Base-by-base conservation (phyloP, 2,888 invertebrate genomes). In the Anarsia innoxiella region DNA sequence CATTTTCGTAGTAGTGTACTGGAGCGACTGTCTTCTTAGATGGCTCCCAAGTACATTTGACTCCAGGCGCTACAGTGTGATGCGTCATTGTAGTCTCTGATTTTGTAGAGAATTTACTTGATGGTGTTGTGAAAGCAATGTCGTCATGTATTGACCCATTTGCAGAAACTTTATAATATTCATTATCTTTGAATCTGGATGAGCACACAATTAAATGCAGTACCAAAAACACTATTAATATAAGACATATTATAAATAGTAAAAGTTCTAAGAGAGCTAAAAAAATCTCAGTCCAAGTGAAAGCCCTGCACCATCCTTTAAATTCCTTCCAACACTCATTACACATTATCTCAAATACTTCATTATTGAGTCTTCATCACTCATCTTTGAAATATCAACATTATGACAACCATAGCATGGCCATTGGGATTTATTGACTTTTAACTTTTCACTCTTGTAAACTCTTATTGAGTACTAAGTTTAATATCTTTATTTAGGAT, bases 231-330 rank as follows among this genome's bases (percentile, higher is more conserved):
- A 65, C 48, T 1, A 79, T 41, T 39, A 71, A 61, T 1, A 45
- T 50, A 23, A 77, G 42, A 12, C 76, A 55, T 9, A 67, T 16
- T 3, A 63, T 41, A 5, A 82, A 45, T 2, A 82, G 53, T 2
- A 66, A 9, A 12, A 51, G 60, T 45, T 75, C 66, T 15, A 77
- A 25, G 6, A 66, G 13, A 1, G 63, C 45, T n/a, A 82, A 56
- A 1, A 59, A 38, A 2, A 49, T 41, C 45, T 83, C 83, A 0
- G 59, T 61, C 36, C 46, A 56, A 2, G 82, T 83, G 51, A 82
- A 83, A 1, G 83, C 67, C 46, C 56, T 61, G 52, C 67, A 66
- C 83, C 83, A 83, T 33, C 71, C 71, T 39, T 49, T 63, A 32
- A 72, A 60, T 49, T 75, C 68, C 41, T 53, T 65, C 43, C 68